A percentile compares a stretch with the other conserved stretches of the same genome.
These are phyloP conservation scores for Tenthredo mesomela DNA, from an alignment of 2,888 invertebrate species.

Conservation along the genomic window DNA sequence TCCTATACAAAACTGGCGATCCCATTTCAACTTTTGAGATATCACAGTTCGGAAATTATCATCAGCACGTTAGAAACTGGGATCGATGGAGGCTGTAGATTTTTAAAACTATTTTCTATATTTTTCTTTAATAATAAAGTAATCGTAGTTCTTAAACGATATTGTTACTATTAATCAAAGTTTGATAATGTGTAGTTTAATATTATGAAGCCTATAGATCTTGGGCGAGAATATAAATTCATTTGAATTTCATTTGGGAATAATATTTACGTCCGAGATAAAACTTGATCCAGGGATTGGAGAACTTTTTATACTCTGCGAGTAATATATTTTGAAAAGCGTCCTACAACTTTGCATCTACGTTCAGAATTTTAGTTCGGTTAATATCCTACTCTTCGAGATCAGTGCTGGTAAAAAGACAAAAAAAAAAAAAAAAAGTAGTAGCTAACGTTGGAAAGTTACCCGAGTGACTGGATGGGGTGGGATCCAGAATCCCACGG, in stretches of 20 bases:
- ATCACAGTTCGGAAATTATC: background rate
- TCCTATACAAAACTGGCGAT: background rate
- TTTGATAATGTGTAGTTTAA: background rate
- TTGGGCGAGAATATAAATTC: background rate
- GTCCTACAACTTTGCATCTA: conserved; percentile 49
- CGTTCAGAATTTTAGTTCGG: conserved; percentile 57
- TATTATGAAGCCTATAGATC: background rate
- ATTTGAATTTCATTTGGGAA: background rate
- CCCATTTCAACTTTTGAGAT: conserved; percentile 46
- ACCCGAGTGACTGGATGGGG: conserved; percentile 64
- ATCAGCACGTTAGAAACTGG: background rate
- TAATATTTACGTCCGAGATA: conserved; percentile 43
- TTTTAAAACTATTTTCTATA: background rate
- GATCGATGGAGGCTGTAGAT: background rate
- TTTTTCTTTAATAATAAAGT: background rate
- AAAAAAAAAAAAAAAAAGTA: conserved; percentile 54
- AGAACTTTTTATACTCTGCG: conserved; percentile 43
- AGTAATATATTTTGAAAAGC: conserved; percentile 21
- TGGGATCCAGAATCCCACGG: conserved; percentile 74
- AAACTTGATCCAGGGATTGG: conserved; percentile 45
- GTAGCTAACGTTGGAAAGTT: conserved; percentile 69
- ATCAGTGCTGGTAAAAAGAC: conserved; percentile 57
- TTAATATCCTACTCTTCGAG: conserved; percentile 58
- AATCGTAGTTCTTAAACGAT: background rate
- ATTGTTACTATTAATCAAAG: background rate